These are phyloP conservation scores for Rafetus swinhoei DNA, from an alignment of 2,113 vertebrate genomes.

Conservation along the genomic window DNA sequence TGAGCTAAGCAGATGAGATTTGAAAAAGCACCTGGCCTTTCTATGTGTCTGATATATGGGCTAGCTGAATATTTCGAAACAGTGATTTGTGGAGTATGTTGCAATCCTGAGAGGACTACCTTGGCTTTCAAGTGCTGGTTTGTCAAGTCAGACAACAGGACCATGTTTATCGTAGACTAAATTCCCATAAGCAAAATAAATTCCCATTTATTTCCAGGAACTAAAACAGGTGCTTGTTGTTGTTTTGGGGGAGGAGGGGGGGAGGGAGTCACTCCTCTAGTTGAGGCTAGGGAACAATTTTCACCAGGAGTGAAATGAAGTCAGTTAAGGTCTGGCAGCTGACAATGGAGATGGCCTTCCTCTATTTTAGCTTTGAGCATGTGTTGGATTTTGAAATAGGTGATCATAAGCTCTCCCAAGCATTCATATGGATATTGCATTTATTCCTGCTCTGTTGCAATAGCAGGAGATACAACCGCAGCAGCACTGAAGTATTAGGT, in stretches of 20 bases:
- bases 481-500: not conserved
- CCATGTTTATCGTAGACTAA: not conserved
- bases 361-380: not conserved
- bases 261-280: not conserved
- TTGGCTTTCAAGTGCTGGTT: not conserved
- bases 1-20: not conserved
- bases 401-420: not conserved
- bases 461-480: not conserved
- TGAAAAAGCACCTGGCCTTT: not conserved
- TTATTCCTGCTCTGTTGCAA: not conserved
- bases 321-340: not conserved
- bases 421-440: rapidly evolving
- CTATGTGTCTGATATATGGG: rapidly evolving
- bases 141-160: not conserved
- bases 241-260: not conserved
- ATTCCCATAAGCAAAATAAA: not conserved
- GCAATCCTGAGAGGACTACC: not conserved
- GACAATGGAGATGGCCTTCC: not conserved
- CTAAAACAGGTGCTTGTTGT: not conserved
- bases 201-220: not conserved
- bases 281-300: not conserved
- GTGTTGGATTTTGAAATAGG: not conserved
- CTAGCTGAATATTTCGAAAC: not conserved
- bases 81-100: not conserved
- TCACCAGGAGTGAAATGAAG: not conserved